Evolutionary conservation across 2,888 invertebrate genomes (phyloP), one percentile per base, ranked within the genome.

Genomic region (Ichneumoninae sp.): DNA sequence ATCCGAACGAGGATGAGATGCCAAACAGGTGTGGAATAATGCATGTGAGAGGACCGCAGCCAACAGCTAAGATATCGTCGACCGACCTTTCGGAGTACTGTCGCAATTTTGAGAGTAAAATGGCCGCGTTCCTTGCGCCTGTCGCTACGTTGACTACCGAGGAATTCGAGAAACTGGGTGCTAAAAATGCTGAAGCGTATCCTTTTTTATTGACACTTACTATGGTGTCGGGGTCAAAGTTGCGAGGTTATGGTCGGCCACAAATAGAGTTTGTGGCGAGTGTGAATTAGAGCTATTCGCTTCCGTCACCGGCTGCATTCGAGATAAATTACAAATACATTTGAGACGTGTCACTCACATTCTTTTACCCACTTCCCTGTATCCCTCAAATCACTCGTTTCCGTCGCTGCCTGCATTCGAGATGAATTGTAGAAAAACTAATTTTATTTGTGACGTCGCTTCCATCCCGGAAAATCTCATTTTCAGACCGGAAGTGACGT

Each of bases 1-100:
- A 99, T 94, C 98, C 99, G 0, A 98, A 99, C 90, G 99, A 99
- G 94, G 99, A 99, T 93, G 99, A 99, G 94, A 99, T 99, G 99
- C 99, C 99, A 0, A 99, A 99, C 94, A 96, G 99, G 52, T 99
- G 99, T 94, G 99, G 99, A 10, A 98, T 99, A 88, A 97, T 99
- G 95, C 99, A 99, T 92, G 98, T 98, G 0, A 95, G 99, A 69
- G 99, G 99, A 2, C 96, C 97, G 10, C 96, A 97, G 0, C 98
- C 99, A 0, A 95, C 96, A 8, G 96, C 97, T 77, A 98, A 98
- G 94, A 96, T 97, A 87, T 91, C 96, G 10, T 96, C 96, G 86
- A 96, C 96, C 86, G 97, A 96, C 94, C 93, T 97, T 87, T 95
- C 96, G 90, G 96, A 98, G 91, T 96, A 97, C 91, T 95, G 96